Evolutionary conservation across 2,888 invertebrate genomes (phyloP).

Genomic region (Coleophora flavipennella): DNA sequence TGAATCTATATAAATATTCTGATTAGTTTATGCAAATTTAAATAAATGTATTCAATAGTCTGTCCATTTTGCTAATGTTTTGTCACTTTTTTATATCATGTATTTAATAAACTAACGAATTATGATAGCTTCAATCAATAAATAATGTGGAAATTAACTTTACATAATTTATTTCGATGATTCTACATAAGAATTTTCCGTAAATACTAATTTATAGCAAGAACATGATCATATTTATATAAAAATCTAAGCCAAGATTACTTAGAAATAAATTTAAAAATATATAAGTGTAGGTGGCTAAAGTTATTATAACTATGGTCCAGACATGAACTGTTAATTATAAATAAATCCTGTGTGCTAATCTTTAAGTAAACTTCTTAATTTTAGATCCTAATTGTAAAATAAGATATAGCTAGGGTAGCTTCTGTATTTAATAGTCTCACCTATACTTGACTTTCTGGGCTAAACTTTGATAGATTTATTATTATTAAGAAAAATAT

Average conservation of each 20-base stretch:
- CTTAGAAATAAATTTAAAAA: conserved; percentile 33
- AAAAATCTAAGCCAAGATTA: conserved; percentile 41
- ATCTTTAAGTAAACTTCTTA: conserved; percentile 40
- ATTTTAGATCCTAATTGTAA: conserved; percentile 49
- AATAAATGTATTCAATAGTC: too few species aligned
- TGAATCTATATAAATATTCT: too few species aligned
- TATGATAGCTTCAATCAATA: conserved; percentile 27
- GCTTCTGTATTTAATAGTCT: conserved; percentile 27
- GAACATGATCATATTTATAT: conserved; percentile 25
- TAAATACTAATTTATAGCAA: conserved; percentile 34
- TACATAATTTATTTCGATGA: conserved; percentile 58
- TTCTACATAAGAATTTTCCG: conserved; percentile 52
- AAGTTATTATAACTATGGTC: conserved; percentile 33
- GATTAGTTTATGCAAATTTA: too few species aligned
- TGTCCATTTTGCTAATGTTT: too few species aligned
- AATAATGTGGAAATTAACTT: conserved; percentile 48
- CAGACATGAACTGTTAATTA: conserved; percentile 28
- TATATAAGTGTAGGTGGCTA: conserved; percentile 30
- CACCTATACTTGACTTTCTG: conserved; percentile 31
- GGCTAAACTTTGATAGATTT: conserved; percentile 38
- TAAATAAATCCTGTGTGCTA: conserved; percentile 18
- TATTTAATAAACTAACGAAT: conserved; percentile 1
- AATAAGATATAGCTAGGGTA: conserved; percentile 28
- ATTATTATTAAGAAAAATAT: conserved; percentile 33
- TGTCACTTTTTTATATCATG: too few species aligned